phyloP scores from a whole-genome alignment of 2,797 vertebrate species.

The Basileuterus tristriatus region DNA sequence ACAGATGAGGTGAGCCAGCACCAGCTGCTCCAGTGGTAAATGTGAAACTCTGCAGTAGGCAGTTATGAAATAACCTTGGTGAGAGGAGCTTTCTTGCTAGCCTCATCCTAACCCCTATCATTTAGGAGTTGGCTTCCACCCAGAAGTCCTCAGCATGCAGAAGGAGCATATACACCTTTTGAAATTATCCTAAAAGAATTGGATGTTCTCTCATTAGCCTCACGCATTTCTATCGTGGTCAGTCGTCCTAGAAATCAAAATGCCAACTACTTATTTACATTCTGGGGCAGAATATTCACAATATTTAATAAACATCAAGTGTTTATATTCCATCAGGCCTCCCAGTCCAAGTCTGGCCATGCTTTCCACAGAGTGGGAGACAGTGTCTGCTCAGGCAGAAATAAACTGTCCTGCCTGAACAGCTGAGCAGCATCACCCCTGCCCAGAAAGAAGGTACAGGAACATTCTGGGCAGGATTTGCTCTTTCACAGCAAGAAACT shows the following conservation, averaged over 20 bases:
- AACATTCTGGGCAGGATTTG: neutral
- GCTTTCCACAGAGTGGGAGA: neutral
- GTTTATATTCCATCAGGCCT: conserved; percentile 12
- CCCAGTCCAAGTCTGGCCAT: neutral
- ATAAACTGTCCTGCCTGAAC: neutral
- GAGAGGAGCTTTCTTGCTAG: conserved; percentile 8
- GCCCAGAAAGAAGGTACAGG: neutral
- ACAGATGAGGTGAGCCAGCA: conserved; percentile 58
- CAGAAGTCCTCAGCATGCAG: conserved; percentile 2
- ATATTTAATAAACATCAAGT: conserved; percentile 30
- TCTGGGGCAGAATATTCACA: neutral
- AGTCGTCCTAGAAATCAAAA: neutral
- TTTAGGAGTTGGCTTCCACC: neutral
- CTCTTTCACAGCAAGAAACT: neutral
- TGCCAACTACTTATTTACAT: conserved; percentile 21
- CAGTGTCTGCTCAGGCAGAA: neutral
- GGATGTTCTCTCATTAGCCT: neutral
- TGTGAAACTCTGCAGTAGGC: conserved; percentile 38
- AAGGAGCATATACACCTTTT: neutral
- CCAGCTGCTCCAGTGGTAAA: conserved; percentile 58
- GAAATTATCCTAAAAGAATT: neutral
- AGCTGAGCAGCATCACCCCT: neutral
- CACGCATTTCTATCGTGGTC: neutral
- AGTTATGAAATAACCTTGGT: conserved; percentile 55
- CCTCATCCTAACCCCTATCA: conserved; percentile 8